Evolutionary conservation across 2,888 invertebrate species (phyloP), one percentile per base, ranked within the genome.

Genomic region (Griposia aprilina): DNA sequence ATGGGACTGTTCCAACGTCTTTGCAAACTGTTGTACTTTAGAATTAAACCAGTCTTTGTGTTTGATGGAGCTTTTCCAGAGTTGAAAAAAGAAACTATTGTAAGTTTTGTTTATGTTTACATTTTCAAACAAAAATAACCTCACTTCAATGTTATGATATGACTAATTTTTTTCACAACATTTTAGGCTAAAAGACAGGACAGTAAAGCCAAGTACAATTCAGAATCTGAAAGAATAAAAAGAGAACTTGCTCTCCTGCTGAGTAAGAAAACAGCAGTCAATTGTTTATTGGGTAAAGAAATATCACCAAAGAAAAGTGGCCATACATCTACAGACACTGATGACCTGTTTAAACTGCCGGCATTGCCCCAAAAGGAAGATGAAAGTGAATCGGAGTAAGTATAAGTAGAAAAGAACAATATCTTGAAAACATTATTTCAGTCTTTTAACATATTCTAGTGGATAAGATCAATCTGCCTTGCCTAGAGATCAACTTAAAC

Each of bases 41-140:
- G 98, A 92, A 99, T 99, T 85, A 99, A 99, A 90, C 99, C 99
- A 2, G 98, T 99, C 4, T 99, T 99, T 97, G 99, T 99, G 15
- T 99, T 99, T 96, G 99, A 99, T 97, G 99, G 99, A 45, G 98
- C 98, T 63, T 98, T 99, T 70, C 99, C 99, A 26, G 97, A 97
- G 76, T 97, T 99, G 60, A 99, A 99, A 96, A 98, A 97, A 90
- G 98, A 99, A 95, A 99, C 99, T 17, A 98, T 99, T 96, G 99
- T 99, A 97, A 97, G 97, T 70, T 70, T 62, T 77, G 63, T 66
- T 69, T 79, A 41, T 75, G 66, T 86, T 83, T 74, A 76, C 60
- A 60, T 50, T 67, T 59, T 11, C 15, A 73, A 85, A 59, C 52
- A 80, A 57, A 36, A 36, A 52, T 81, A 80, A 70, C 82, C 59